Percentiles rank a stretch among this genome's conserved stretches.
Evolutionary conservation across 1,140 invertebrate genomes (phyloP).

Genomic region (Temnothorax longispinosus): DNA sequence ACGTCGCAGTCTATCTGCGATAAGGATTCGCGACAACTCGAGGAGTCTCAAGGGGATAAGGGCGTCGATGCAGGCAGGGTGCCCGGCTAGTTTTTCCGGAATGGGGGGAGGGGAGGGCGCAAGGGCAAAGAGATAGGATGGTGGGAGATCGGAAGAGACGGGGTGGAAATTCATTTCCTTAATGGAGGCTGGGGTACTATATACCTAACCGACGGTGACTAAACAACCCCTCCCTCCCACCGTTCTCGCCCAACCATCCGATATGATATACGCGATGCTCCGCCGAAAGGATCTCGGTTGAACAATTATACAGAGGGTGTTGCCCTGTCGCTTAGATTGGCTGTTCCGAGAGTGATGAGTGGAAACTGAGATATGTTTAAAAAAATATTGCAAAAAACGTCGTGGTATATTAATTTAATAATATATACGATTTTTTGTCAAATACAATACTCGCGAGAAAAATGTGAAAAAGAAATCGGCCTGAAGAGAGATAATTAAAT

Average conservation of each 20-base stretch:
- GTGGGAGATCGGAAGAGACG: constrained; percentile 44
- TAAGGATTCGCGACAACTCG: constrained; percentile 61
- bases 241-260: background rate
- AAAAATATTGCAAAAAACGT: background rate
- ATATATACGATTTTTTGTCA: background rate
- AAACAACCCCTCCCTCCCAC: constrained; percentile 65
- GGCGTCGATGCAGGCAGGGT: background rate
- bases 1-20: constrained; percentile 46
- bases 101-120: background rate
- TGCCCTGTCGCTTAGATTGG: background rate
- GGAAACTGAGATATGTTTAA: background rate
- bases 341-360: background rate
- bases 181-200: constrained; percentile 77
- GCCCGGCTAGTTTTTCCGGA: constrained; percentile 9
- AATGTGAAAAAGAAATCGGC: background rate
- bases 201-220: constrained; percentile 70
- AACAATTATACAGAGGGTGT: constrained; percentile 3
- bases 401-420: background rate
- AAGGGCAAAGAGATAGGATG: background rate
- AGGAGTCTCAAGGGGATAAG: constrained; percentile 3
- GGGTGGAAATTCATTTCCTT: constrained; percentile 77
- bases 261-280: background rate
- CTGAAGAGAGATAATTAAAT: background rate
- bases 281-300: constrained; percentile 1
- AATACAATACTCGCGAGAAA: background rate